Evolutionary conservation across 2,888 invertebrate species (phyloP).

Genomic region (Dorcus hopei): DNA sequence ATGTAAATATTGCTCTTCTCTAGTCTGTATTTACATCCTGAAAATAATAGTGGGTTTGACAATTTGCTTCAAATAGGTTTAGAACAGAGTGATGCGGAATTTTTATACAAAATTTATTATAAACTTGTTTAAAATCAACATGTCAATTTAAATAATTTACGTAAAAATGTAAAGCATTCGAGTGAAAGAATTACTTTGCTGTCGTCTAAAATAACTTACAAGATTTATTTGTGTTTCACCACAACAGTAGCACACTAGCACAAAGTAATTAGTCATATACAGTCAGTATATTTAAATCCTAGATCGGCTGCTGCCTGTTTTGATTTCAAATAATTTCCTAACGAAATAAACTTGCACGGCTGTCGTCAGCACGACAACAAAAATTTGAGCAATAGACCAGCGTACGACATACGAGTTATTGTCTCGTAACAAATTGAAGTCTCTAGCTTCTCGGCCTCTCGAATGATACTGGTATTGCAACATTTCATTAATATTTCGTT

Average conservation of each 20-base stretch:
- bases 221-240: too few species aligned
- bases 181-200: not conserved
- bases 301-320: constrained; percentile 60
- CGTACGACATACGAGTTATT: constrained; percentile 84
- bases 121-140: not conserved
- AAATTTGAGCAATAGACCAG: constrained; percentile 85
- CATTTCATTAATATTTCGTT: constrained; percentile 82
- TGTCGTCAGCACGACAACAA: constrained; percentile 77
- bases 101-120: too few species aligned
- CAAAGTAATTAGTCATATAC: too few species aligned
- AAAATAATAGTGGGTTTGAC: too few species aligned
- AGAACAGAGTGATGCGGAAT: too few species aligned
- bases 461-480: constrained; percentile 79
- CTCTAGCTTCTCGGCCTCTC: constrained; percentile 75
- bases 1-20: too few species aligned
- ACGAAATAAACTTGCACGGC: constrained; percentile 84
- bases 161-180: not conserved
- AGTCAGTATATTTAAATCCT: constrained; percentile 48
- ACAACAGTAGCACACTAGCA: too few species aligned
- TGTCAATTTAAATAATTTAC: constrained; percentile 1
- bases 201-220: not conserved
- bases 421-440: constrained; percentile 74
- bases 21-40: too few species aligned
- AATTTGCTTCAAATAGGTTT: too few species aligned
- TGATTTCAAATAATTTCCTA: constrained; percentile 81